Conservation (phyloP, 2,888 invertebrate species). For the Bimastos eiseni region DNA sequence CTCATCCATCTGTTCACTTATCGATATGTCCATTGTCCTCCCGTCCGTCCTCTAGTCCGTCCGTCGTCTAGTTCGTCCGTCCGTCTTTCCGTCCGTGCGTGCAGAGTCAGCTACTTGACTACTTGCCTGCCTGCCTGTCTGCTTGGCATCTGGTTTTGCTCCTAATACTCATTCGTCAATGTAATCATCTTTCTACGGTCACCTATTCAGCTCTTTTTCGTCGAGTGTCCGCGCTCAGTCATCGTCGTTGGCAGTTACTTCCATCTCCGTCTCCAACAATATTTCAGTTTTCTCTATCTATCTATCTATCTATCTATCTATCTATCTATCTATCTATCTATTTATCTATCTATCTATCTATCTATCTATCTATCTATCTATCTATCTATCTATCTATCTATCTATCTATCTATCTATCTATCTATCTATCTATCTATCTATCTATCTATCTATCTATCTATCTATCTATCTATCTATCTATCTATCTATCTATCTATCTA, state of each 20-base stretch:
- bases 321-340: not conserved
- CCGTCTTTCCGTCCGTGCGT: not conserved
- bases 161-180: constrained; percentile 2
- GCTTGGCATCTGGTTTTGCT: not conserved
- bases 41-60: no score
- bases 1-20: no score
- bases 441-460: no score
- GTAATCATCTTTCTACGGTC: not conserved
- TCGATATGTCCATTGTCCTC: no score
- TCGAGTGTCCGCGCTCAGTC: not conserved
- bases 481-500: no score
- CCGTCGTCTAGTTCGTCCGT: not conserved
- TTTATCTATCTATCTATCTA: not conserved
- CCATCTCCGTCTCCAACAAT: not conserved
- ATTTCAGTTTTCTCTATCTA: not conserved
- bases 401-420: no score
- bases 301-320: not conserved
- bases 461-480: no score
- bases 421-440: no score
- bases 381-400: no score
- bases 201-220: not conserved
- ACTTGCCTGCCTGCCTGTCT: not conserved
- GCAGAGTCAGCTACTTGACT: not conserved
- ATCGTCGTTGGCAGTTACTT: not conserved
- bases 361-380: no score